A percentile compares a stretch with the other conserved stretches of the same genome.
Conservation (phyloP, 2,113 vertebrate species). For the Dipodomys stephensi region DNA sequence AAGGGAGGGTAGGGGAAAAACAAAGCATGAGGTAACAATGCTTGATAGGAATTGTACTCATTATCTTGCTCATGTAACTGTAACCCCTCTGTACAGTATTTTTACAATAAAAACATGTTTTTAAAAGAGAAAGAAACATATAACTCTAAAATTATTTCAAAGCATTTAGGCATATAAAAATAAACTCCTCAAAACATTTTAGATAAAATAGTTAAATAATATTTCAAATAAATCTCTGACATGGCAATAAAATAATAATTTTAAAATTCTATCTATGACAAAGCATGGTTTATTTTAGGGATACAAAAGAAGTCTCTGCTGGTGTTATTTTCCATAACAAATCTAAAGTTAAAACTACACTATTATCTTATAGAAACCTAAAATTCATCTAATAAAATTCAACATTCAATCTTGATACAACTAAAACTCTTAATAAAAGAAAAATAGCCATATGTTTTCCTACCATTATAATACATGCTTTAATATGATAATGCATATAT, state of each 20-base stretch:
- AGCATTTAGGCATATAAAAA: neutral
- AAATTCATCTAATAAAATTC: slow-evolving; percentile 12
- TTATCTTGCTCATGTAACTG: too few relatives aligned
- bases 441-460: neutral
- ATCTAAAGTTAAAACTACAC: neutral
- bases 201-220: slow-evolving; percentile 8
- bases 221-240: slow-evolving; percentile 22
- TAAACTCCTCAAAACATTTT: slow-evolving; percentile 34
- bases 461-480: neutral
- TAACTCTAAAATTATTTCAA: neutral
- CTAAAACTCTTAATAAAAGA: slow-evolving; percentile 15
- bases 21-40: too few relatives aligned
- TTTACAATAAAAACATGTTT: too few relatives aligned
- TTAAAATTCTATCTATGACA: neutral
- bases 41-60: too few relatives aligned
- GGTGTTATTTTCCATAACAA: slow-evolving; percentile 32
- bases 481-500: neutral
- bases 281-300: slow-evolving; percentile 17
- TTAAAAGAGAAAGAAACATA: neutral
- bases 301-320: neutral
- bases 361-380: neutral
- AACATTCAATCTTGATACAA: neutral
- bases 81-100: too few relatives aligned
- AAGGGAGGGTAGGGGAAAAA: too few relatives aligned
- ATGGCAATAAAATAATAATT: neutral